A percentile compares a stretch with the other conserved stretches of the same genome.
Evolutionary conservation across 2,888 invertebrate species (phyloP).

Genomic region (Erannis defoliaria): DNA sequence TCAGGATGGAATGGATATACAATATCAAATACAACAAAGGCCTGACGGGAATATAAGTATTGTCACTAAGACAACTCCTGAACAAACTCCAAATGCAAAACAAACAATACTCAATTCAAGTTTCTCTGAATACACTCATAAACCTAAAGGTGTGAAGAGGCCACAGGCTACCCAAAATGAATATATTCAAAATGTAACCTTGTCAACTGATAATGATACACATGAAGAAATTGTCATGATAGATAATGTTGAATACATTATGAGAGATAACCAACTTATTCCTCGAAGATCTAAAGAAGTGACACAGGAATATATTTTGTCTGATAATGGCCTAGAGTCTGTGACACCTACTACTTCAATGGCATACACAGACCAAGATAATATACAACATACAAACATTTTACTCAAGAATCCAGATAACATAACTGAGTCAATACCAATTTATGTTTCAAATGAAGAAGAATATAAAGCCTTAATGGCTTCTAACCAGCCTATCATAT

Average conservation of each 20-base stretch:
- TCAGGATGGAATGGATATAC: conserved; percentile 65
- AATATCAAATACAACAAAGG: conserved; percentile 71
- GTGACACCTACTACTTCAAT: conserved; percentile 61
- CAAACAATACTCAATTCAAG: conserved; percentile 79
- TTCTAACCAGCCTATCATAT: conserved; percentile 78
- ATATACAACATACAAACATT: conserved; percentile 60
- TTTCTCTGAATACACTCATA: conserved; percentile 47
- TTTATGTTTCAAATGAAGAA: conserved; percentile 82
- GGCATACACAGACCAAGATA: conserved; percentile 59
- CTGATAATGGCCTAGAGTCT: conserved; percentile 58
- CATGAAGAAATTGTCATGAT: conserved; percentile 79
- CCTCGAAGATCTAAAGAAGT: conserved; percentile 56
- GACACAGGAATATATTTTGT: conserved; percentile 61
- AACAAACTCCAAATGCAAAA: conserved; percentile 53
- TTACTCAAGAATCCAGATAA: conserved; percentile 65
- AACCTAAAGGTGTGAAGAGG: conserved; percentile 45
- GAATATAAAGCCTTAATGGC: conserved; percentile 80
- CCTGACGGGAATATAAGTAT: conserved; percentile 82
- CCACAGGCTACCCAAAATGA: conserved; percentile 54
- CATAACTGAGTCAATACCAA: conserved; percentile 76
- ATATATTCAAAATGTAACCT: conserved; percentile 56
- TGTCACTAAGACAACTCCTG: conserved; percentile 66
- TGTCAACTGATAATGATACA: conserved; percentile 48
- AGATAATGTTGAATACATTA: conserved; percentile 87
- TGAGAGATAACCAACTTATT: conserved; percentile 74